Percentiles rank a stretch among this genome's conserved stretches.
Evolutionary conservation across 2,797 vertebrate species (phyloP).

Genomic region (Clarias platycephalus): DNA sequence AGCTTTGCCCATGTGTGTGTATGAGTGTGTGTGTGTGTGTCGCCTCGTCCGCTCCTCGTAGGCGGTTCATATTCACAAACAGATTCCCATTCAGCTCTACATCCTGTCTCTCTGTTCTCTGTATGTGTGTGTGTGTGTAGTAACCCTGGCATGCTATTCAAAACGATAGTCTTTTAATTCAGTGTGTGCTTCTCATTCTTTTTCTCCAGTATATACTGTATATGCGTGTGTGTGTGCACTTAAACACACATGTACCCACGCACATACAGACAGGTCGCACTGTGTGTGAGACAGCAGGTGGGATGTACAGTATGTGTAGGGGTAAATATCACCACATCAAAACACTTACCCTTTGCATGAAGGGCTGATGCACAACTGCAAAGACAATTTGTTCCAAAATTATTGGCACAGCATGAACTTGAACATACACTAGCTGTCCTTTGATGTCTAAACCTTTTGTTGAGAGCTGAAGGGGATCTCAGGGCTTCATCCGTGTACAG

Average conservation of each 20-base stretch:
- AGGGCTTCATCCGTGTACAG: neutral
- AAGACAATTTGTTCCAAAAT: neutral
- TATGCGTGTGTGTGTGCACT: conserved; percentile 18
- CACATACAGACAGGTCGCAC: neutral
- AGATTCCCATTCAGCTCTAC: conserved; percentile 42
- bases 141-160: conserved; percentile 5
- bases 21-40: conserved; percentile 7
- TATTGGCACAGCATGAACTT: neutral
- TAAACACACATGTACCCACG: neutral
- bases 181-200: neutral
- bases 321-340: neutral
- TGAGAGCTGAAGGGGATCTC: neutral
- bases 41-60: conserved; percentile 16
- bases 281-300: conserved; percentile 18
- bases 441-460: neutral
- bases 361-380: neutral
- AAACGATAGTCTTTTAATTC: neutral
- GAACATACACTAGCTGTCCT: neutral
- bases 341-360: conserved; percentile 4
- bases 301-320: conserved; percentile 9
- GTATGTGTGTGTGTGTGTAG: conserved; percentile 11
- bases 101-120: conserved; percentile 33
- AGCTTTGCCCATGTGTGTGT: neutral
- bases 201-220: neutral
- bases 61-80: conserved; percentile 52